Evolutionary conservation across 35 echinoderm and acorn worm genomes (phyloP), one percentile per base, ranked within the genome.

Genomic region (Patiria miniata): DNA sequence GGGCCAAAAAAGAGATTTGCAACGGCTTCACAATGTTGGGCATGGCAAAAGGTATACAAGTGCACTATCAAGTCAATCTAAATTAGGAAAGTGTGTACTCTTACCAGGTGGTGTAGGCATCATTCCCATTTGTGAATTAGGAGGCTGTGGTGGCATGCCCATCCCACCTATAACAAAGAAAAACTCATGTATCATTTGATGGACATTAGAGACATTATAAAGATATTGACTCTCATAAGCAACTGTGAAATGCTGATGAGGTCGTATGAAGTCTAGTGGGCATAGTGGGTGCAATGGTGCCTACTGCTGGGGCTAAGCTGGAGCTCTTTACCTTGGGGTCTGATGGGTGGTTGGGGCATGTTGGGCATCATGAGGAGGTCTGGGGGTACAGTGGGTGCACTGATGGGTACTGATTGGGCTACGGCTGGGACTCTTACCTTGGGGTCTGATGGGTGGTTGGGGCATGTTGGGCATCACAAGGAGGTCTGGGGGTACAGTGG

Each of bases 81-180:
- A 73, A 2, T 73, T 0, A 28, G 7, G 14, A 8, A 34, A 26
- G 7, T 9, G 65, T 36, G 2, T 32, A 73, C 0, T 36, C 65
- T 73, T 73, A 73, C 65, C 65, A 73, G 65, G 65, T 28, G 22
- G 65, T 32, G 26, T 73, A 34, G 65, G 65, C 65, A 73, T 73
- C 65, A 73, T 73, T 32, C 65, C 65, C 65, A 73, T 73, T 26
- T 18, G 65, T 26, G 26, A 14, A 23, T 73, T 73, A 28, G 26
- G 80, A 17, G 28, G 40, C 80, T 84, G 82, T 5, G 29, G 51
- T 17, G 51, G 82, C 82, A 84, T 84, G 39, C 28, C 17, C 82
- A 84, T 84, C 17, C 51, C 82, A 84, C 82, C 82, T 84, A 36
- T 17, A 84, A 84, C 12, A 39, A 26, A 60, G 2, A 53, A 57